A percentile compares a stretch with the other conserved stretches of the same genome.
Evolutionary conservation across 2,113 vertebrate genomes (phyloP).

Genomic region (Halichoerus grypus): DNA sequence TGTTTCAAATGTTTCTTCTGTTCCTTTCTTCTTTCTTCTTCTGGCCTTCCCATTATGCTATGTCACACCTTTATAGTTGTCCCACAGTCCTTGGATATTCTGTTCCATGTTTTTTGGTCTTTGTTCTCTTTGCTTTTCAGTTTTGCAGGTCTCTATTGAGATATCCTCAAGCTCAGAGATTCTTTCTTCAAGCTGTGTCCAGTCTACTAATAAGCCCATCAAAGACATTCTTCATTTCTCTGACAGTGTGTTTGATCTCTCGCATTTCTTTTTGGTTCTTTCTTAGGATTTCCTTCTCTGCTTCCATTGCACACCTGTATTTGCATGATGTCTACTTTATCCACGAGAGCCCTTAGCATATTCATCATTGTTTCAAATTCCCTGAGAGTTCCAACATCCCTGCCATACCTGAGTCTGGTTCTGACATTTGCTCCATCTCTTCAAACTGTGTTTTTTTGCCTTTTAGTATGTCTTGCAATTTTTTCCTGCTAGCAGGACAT

Average conservation of each 20-base stretch:
- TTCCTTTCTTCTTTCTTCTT: neutral
- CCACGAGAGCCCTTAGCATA: neutral
- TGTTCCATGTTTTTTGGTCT: neutral
- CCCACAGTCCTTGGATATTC: neutral
- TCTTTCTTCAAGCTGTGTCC: neutral
- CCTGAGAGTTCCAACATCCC: neutral
- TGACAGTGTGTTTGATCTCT: neutral
- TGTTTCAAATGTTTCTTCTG: neutral
- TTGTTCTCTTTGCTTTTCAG: neutral
- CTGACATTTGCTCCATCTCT: neutral
- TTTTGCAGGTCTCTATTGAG: neutral
- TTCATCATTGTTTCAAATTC: neutral
- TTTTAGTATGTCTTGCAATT: neutral
- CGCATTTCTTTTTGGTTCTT: neutral
- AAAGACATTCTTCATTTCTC: neutral
- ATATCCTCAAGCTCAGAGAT: neutral
- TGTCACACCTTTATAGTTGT: accelerated
- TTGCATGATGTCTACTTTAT: accelerated
- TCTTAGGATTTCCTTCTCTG: neutral
- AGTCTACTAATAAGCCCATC: neutral
- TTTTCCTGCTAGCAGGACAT: neutral
- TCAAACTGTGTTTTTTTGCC: neutral
- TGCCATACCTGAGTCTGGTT: neutral
- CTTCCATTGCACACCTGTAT: neutral
- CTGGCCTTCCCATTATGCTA: neutral